These are phyloP conservation scores for Cavia porcellus DNA, from an alignment of 2,113 vertebrate genomes.

Conservation along the genomic window DNA sequence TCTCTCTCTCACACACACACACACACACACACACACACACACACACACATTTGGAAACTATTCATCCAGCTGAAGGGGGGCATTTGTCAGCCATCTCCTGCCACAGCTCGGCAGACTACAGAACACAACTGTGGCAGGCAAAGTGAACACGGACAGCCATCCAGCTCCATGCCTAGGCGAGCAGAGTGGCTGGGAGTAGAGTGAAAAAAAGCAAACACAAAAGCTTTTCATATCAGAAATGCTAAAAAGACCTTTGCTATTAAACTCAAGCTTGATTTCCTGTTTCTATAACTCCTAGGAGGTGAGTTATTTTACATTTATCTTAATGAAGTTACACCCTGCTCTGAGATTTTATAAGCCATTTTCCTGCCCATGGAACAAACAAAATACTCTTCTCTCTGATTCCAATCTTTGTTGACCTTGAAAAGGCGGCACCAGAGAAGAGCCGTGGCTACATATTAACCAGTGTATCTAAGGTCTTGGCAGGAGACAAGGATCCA, in stretches of 20 bases:
- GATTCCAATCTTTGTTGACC: constrained; percentile 52
- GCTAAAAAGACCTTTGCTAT: not conserved
- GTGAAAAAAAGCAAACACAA: not conserved
- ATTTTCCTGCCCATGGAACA: constrained; percentile 46
- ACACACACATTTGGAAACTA: constrained; percentile 31
- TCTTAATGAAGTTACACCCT: constrained; percentile 16
- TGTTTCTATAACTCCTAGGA: constrained; percentile 26
- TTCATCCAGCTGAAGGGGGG: not conserved
- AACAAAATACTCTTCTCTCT: not conserved
- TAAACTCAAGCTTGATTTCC: constrained; percentile 7
- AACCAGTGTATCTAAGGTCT: constrained; percentile 14
- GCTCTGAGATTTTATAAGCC: constrained; percentile 32
- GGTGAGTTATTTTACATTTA: constrained; percentile 66
- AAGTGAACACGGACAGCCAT: not conserved
- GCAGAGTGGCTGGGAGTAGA: not conserved
- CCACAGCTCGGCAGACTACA: not conserved
- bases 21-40: too few species aligned
- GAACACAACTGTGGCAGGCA: not conserved
- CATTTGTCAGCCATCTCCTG: not conserved
- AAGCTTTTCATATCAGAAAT: not conserved
- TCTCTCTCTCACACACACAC: too few species aligned
- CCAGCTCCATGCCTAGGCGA: not conserved
- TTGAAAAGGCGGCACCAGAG: constrained; percentile 54
- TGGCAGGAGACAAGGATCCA: not conserved
- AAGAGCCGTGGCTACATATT: constrained; percentile 46